Evolutionary conservation across 2,797 vertebrate species (phyloP), one percentile per base, ranked within the genome.

Genomic region (Urophycis tenuis): DNA sequence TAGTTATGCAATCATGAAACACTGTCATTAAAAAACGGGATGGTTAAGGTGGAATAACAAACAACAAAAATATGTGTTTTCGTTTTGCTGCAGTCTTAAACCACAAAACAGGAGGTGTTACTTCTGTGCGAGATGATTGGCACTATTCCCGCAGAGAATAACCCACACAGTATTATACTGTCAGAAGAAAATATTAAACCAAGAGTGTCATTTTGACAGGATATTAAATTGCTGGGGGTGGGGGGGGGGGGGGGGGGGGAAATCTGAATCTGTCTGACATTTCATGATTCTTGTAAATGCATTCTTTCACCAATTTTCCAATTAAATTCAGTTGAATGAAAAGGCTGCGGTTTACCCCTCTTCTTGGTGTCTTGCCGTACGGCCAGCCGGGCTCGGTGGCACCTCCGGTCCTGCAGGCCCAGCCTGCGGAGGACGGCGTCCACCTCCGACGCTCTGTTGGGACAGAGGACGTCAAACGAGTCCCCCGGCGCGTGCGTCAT

Each of bases 401-500:
- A 86, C 80, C 78, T 93, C 83, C 90, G 88, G 32, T 89, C 92
- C 33, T 88, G 77, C 60, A 98, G 92, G 22, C 90, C 93, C 84
- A 99, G 84, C 77, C 92, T 85, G 2, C 74, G 74, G 15, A 98
- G 92, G 72, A 98, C 82, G 29, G 87, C 83, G 34, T 93, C 91
- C 25, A 98, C 97, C 76, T 99, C 97, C 0, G 0, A 67, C 0
- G 72, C 30, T 35, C 83, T 90, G 89, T 99, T 99, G 45, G 96
- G 96, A 86, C 96, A 98, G 79, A 95, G 74, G 11, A 99, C 85
- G 33, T 88, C 91, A 87, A 98, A 96, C 25, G 95, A 92, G 85
- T 99, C 97, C 49, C 98, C 98, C 5, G 97, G 96, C 3, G 95
- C 91, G 84, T 95, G 94, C 31, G 86, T 83, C 85, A 96, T 87